A percentile compares a stretch with the other conserved stretches of the same genome.
Evolutionary conservation across 2,888 invertebrate genomes (phyloP).

Genomic region (Eurytoma adleriae): DNA sequence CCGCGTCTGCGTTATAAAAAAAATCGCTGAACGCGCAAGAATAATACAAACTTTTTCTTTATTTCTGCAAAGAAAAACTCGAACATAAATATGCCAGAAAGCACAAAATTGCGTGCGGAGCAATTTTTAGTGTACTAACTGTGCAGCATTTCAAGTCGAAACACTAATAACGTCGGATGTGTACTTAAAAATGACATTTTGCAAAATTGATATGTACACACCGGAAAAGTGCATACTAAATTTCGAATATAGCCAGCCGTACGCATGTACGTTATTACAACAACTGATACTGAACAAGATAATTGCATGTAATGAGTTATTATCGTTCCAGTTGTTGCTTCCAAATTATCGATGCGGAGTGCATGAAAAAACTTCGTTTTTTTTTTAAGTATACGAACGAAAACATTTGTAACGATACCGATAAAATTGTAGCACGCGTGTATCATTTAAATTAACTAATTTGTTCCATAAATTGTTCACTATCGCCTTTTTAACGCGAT

Average conservation of each 20-base stretch:
- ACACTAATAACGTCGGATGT: too few species aligned
- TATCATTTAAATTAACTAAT: neutral
- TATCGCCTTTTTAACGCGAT: neutral
- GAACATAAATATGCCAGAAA: too few species aligned
- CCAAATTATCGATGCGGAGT: neutral
- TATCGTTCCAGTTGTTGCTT: constrained; percentile 20
- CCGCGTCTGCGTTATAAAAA: too few species aligned
- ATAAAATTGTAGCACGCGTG: too few species aligned
- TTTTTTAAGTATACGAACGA: neutral
- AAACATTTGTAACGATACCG: neutral
- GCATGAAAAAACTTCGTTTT: neutral
- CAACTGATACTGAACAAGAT: neutral
- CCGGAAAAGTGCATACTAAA: constrained; percentile 2
- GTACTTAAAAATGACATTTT: too few species aligned
- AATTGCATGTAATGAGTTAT: neutral
- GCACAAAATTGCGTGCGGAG: too few species aligned
- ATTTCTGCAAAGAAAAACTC: too few species aligned
- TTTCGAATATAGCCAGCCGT: neutral
- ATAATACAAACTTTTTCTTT: too few species aligned
- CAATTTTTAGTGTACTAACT: too few species aligned
- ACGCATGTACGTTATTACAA: constrained; percentile 5
- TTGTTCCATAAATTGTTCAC: neutral
- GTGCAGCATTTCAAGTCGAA: too few species aligned
- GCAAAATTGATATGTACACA: neutral
- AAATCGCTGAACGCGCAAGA: too few species aligned